These are phyloP conservation scores for Danio jaintianensis DNA, from an alignment of 2,797 vertebrate genomes.

Conservation along the genomic window DNA sequence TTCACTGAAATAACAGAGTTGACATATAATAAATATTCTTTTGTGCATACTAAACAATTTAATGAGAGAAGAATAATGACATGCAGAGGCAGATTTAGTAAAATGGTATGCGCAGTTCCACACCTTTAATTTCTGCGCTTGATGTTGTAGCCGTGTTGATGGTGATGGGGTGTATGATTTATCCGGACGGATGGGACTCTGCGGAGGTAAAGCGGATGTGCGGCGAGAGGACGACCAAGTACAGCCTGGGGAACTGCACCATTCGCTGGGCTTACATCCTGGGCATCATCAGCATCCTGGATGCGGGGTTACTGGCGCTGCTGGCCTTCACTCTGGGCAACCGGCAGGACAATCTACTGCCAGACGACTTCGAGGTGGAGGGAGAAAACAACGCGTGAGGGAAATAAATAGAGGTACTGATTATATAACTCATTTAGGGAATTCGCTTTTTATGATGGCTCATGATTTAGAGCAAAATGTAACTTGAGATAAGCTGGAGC, in stretches of 20 bases:
- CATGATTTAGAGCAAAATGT: background rate
- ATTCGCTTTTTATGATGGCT: background rate
- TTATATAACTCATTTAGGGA: background rate
- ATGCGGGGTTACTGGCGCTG: constrained; percentile 89
- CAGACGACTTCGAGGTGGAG: constrained; percentile 89
- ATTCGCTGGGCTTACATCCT: constrained; percentile 98
- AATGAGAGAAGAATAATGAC: too few species aligned
- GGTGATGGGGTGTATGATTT: constrained; percentile 94
- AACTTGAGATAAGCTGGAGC: background rate
- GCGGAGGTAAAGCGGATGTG: constrained; percentile 90
- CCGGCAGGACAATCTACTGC: constrained; percentile 93
- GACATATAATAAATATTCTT: too few species aligned
- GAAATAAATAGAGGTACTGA: background rate
- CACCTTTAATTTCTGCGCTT: background rate
- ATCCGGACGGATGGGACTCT: constrained; percentile 97
- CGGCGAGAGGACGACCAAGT: constrained; percentile 92
- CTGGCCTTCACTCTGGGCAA: constrained; percentile 94
- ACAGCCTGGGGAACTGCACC: constrained; percentile 91
- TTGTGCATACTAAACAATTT: too few species aligned
- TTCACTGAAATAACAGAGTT: too few species aligned
- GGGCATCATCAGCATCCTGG: constrained; percentile 94
- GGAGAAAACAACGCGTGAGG: constrained; percentile 74
- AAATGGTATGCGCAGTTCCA: too few species aligned
- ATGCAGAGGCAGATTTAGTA: too few species aligned
- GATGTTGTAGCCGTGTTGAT: constrained; percentile 79